A percentile compares a stretch with the other conserved stretches of the same genome.
phyloP scores from a whole-genome alignment of 2,113 vertebrate species.

The Pygoscelis adeliae region DNA sequence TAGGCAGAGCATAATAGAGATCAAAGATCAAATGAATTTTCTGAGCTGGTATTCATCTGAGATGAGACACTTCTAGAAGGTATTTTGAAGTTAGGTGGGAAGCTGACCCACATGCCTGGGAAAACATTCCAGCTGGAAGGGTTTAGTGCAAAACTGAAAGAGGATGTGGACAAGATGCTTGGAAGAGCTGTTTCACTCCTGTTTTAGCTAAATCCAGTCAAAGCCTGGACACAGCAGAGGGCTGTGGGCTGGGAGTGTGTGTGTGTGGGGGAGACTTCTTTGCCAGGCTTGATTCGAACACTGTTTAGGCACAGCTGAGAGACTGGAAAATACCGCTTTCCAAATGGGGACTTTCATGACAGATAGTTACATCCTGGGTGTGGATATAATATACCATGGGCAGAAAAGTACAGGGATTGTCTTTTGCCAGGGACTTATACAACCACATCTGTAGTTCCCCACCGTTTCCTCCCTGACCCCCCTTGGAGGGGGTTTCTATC shows the following conservation, averaged over 20 bases:
- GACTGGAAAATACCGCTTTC: conserved; percentile 21
- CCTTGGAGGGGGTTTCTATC: neutral
- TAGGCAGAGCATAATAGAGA: neutral
- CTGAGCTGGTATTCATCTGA: neutral
- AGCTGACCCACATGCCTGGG: neutral
- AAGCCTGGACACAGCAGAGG: neutral
- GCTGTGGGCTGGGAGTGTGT: neutral
- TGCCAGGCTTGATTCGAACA: neutral
- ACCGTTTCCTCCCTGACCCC: neutral
- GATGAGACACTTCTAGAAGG: neutral
- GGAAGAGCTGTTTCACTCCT: neutral
- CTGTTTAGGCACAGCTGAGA: neutral
- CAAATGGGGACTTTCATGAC: conserved; percentile 31
- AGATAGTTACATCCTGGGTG: conserved; percentile 46
- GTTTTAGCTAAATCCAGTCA: neutral
- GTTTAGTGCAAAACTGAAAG: neutral
- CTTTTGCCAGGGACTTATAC: conserved; percentile 1
- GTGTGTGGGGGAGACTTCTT: neutral
- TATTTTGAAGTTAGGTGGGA: neutral
- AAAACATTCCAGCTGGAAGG: neutral
- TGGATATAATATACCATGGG: conserved; percentile 31
- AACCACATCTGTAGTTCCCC: conserved; percentile 3
- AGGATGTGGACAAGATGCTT: neutral
- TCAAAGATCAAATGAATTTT: neutral
- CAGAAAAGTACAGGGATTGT: conserved; percentile 28